These are phyloP conservation scores for Melieria omissa DNA, from an alignment of 2,888 invertebrate genomes.

Conservation along the genomic window DNA sequence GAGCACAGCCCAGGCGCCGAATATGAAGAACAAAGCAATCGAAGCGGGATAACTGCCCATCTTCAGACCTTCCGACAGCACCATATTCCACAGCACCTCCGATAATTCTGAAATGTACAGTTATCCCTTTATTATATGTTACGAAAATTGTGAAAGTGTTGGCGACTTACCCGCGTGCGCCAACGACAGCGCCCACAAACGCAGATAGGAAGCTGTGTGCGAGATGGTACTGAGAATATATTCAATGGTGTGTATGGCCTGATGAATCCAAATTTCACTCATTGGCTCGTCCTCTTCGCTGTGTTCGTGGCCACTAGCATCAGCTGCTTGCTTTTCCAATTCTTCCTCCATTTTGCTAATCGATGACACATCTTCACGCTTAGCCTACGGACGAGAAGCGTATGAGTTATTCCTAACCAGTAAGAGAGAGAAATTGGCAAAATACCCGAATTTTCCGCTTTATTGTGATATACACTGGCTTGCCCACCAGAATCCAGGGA, in stretches of 20 bases:
- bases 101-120: conserved; percentile 74
- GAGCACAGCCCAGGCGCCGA: conserved; percentile 90
- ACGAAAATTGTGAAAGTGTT: background rate
- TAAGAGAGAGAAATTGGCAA: conserved; percentile 67
- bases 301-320: conserved; percentile 67
- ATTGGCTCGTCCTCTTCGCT: conserved; percentile 72
- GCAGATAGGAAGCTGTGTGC: conserved; percentile 95
- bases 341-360: conserved; percentile 6
- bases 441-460: conserved; percentile 64
- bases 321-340: conserved; percentile 41
- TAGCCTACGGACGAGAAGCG: background rate
- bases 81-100: conserved; percentile 94
- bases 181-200: conserved; percentile 95
- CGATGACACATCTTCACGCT: background rate
- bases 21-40: conserved; percentile 83
- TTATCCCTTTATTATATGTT: background rate
- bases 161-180: conserved; percentile 84
- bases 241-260: conserved; percentile 97
- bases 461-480: conserved; percentile 80
- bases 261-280: conserved; percentile 91
- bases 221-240: conserved; percentile 96
- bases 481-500: conserved; percentile 93
- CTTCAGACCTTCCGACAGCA: conserved; percentile 81
- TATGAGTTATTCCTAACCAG: background rate
- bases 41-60: conserved; percentile 76